These are phyloP conservation scores for Cichlasoma orientale DNA, from an alignment of 2,797 vertebrate species.

Conservation along the genomic window DNA sequence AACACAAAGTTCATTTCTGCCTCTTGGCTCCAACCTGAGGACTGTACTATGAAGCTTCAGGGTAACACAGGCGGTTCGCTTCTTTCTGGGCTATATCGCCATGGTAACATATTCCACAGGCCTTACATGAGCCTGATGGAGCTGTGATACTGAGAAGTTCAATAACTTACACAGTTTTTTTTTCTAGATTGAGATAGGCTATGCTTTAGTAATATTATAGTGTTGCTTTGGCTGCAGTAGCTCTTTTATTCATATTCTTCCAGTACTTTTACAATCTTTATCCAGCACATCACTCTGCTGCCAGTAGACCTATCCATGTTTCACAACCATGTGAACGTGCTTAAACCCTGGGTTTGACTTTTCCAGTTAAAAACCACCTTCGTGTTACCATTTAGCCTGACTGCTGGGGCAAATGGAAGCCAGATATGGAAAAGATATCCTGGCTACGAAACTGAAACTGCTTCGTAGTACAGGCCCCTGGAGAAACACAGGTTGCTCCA, in stretches of 20 bases:
- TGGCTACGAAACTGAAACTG: not conserved
- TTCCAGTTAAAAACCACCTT: not conserved
- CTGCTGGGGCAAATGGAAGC: not conserved
- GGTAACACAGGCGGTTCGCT: not conserved
- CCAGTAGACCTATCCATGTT: not conserved
- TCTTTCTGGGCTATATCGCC: not conserved
- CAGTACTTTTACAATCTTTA: not conserved
- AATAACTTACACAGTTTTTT: not conserved
- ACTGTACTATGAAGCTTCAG: not conserved
- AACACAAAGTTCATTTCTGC: slow-evolving; percentile 1
- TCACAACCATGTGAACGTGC: not conserved
- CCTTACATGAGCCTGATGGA: not conserved
- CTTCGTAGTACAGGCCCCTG: not conserved
- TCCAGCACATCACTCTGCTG: not conserved
- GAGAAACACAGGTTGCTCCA: not conserved
- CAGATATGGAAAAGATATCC: not conserved
- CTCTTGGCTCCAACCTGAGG: not conserved
- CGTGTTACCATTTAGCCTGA: not conserved
- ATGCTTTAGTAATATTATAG: not conserved
- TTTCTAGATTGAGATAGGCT: not conserved
- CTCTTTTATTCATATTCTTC: not conserved
- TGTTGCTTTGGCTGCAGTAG: not conserved
- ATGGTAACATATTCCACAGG: not conserved
- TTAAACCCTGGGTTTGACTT: not conserved
- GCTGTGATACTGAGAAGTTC: not conserved